Conservation (phyloP, 64 coral and sea anemone genomes). For the Stichodactyla mertensii region DNA sequence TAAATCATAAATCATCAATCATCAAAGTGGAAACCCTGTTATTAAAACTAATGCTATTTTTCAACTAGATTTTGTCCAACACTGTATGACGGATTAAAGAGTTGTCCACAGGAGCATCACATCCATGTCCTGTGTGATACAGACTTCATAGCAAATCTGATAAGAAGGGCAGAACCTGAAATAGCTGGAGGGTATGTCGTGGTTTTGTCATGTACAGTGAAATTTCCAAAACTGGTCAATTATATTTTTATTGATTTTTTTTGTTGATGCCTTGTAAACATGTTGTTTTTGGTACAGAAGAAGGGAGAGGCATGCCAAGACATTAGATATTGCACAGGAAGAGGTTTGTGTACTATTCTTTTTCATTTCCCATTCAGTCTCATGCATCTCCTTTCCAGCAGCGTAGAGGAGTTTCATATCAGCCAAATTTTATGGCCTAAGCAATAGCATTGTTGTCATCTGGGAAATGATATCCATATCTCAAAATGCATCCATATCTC, state of each 20-base stretch:
- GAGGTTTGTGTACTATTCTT: conserved; percentile 40
- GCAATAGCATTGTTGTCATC: no score
- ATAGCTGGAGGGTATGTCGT: conserved; percentile 82
- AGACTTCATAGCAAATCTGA: conserved; percentile 82
- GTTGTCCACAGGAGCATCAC: conserved; percentile 89
- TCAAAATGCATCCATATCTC: no score
- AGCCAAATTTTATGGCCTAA: no score
- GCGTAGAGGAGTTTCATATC: no score
- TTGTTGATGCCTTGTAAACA: conserved; percentile 18
- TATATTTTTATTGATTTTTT: background rate
- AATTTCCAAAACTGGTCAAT: no score
- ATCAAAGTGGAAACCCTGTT: no score
- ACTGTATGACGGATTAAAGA: conserved; percentile 92
- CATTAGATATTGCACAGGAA: conserved; percentile 96
- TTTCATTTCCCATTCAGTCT: no score
- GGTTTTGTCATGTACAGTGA: background rate
- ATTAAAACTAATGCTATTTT: background rate
- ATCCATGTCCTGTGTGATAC: conserved; percentile 91
- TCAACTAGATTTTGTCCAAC: conserved; percentile 72
- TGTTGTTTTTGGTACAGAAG: conserved; percentile 58
- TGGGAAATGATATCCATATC: no score
- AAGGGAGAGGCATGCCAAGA: conserved; percentile 99
- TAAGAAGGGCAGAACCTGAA: conserved; percentile 90
- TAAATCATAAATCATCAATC: no score
- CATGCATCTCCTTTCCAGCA: no score